phyloP scores from a whole-genome alignment of 2,797 vertebrate species.

The Phoeniculus purpureus region DNA sequence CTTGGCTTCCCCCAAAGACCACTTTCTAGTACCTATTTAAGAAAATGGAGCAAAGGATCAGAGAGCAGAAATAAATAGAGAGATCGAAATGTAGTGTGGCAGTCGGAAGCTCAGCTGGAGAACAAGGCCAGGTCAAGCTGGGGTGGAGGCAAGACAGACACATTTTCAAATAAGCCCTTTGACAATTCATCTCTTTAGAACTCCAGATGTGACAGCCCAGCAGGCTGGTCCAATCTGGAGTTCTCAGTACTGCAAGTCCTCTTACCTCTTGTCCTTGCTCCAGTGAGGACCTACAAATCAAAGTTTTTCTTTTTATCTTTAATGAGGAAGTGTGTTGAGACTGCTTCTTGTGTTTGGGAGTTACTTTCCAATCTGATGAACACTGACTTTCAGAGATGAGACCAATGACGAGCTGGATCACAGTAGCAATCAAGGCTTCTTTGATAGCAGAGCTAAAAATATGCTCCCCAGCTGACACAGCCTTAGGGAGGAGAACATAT shows the following conservation, averaged over 20 bases:
- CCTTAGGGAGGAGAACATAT: constrained; percentile 7
- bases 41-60: not conserved
- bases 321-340: constrained; percentile 4
- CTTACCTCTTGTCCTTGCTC: constrained; percentile 1
- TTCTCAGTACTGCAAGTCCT: not conserved
- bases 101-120: not conserved
- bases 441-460: constrained; percentile 73
- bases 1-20: not conserved
- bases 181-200: not conserved
- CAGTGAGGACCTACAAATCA: not conserved
- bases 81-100: not conserved
- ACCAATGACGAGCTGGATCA: constrained; percentile 55
- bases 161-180: not conserved
- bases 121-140: not conserved
- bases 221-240: not conserved
- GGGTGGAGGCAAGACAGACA: not conserved
- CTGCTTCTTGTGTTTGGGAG: constrained; percentile 24
- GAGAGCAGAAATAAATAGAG: constrained; percentile 9
- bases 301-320: constrained; percentile 14
- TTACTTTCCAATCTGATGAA: constrained; percentile 54
- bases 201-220: not conserved
- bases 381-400: constrained; percentile 39
- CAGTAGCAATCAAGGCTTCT: constrained; percentile 66
- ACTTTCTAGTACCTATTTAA: not conserved
- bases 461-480: constrained; percentile 36